phyloP scores from a whole-genome alignment of 92 coral and sea anemone genomes.

The Blastomussa wellsi region DNA sequence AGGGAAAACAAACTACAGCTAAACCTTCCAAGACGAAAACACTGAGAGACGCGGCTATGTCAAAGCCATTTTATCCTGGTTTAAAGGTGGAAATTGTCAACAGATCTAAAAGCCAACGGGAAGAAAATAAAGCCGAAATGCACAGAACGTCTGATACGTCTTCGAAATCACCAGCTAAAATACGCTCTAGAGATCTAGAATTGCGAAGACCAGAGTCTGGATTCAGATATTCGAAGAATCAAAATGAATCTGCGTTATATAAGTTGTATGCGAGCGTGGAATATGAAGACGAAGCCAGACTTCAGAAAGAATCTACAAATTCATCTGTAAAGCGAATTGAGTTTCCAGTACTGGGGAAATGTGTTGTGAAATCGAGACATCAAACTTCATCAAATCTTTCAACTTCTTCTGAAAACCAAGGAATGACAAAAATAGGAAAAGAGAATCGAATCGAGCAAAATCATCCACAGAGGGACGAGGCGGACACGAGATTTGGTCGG shows the following conservation, averaged over 20 bases:
- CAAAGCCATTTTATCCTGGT: background rate
- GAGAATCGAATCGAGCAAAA: background rate
- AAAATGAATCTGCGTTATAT: background rate
- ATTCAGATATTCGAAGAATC: background rate
- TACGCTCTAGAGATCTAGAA: background rate
- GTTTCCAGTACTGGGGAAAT: background rate
- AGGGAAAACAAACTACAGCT: background rate
- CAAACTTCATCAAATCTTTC: background rate
- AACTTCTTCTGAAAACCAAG: background rate
- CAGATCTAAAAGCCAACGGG: slow-evolving; percentile 3
- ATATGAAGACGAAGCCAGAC: background rate
- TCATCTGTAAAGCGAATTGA: background rate
- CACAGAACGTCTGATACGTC: background rate
- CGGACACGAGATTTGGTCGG: background rate
- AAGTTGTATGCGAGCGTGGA: background rate
- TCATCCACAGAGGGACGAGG: background rate
- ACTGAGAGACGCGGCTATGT: background rate
- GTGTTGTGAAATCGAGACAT: background rate
- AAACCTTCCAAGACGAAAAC: background rate
- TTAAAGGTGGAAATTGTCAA: slow-evolving; percentile 16
- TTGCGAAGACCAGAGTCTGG: background rate
- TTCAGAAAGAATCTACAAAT: background rate
- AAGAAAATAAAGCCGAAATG: background rate
- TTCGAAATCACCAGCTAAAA: background rate
- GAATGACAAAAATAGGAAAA: background rate